phyloP scores from a whole-genome alignment of 2,888 invertebrate genomes.

The Chloroclysta siterata region DNA sequence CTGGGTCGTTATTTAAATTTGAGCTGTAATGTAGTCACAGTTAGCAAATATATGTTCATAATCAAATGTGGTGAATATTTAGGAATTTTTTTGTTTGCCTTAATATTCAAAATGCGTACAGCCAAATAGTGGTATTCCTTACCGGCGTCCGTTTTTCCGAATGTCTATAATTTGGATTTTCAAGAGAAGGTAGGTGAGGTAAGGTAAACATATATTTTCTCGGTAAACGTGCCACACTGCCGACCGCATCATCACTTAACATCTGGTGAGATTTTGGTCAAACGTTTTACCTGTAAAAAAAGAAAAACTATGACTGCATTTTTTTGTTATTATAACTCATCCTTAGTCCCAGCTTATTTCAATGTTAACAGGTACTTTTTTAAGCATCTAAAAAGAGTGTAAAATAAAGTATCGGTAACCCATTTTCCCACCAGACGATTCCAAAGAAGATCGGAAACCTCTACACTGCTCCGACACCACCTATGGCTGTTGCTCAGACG shows the following conservation, averaged over 20 bases:
- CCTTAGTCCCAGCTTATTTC: not conserved
- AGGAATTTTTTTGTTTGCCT: not conserved
- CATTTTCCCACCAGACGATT: conserved; percentile 57
- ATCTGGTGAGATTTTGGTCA: too few species aligned
- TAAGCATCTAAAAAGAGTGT: not conserved
- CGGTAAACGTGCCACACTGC: too few species aligned
- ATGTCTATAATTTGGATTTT: too few species aligned
- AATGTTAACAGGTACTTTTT: not conserved
- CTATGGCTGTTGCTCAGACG: conserved; percentile 92
- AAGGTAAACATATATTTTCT: too few species aligned
- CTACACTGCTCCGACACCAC: conserved; percentile 66
- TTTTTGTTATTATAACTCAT: too few species aligned
- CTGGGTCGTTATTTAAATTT: conserved; percentile 11
- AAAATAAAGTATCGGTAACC: not conserved
- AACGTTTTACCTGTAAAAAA: too few species aligned
- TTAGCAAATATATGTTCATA: not conserved
- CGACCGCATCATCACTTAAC: too few species aligned
- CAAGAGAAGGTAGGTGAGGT: too few species aligned
- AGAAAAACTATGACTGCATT: too few species aligned
- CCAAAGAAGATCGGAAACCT: conserved; percentile 72
- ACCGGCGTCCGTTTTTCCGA: too few species aligned
- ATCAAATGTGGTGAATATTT: not conserved
- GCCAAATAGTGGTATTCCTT: too few species aligned
- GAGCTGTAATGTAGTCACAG: not conserved
- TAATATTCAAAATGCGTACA: too few species aligned